Percentiles rank a stretch among this genome's conserved stretches.
These are phyloP conservation scores for Fissipunctia ypsillon DNA, from an alignment of 2,888 invertebrate genomes.

Conservation along the genomic window DNA sequence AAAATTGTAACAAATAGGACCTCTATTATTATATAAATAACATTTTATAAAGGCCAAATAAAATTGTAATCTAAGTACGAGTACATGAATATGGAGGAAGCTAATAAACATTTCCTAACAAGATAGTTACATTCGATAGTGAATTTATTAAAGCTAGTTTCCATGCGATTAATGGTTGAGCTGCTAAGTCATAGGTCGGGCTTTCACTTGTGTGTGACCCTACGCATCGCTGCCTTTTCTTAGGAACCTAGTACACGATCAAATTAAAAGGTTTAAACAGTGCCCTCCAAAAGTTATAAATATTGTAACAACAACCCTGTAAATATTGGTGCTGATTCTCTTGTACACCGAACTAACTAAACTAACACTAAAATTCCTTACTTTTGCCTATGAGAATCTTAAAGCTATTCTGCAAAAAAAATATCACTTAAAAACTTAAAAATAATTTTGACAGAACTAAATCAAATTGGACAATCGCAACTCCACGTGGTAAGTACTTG, in stretches of 20 bases:
- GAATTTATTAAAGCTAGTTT: constrained; percentile 58
- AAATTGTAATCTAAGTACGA: not conserved
- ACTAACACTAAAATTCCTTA: too few relatives aligned
- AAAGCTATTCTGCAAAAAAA: too few relatives aligned
- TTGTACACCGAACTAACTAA: too few relatives aligned
- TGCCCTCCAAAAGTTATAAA: not conserved
- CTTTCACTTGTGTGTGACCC: constrained; percentile 61
- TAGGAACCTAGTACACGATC: constrained; percentile 15
- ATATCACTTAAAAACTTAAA: too few relatives aligned
- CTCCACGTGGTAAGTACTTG: too few relatives aligned
- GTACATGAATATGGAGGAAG: constrained; percentile 22
- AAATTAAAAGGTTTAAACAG: not conserved
- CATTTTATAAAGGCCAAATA: not conserved
- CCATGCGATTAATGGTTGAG: constrained; percentile 57
- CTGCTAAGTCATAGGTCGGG: constrained; percentile 54
- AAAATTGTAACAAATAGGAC: too few relatives aligned
- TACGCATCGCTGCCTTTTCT: constrained; percentile 32
- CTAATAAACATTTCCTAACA: constrained; percentile 48
- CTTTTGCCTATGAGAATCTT: too few relatives aligned
- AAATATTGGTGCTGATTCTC: too few relatives aligned
- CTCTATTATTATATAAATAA: too few relatives aligned
- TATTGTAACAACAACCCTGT: not conserved
- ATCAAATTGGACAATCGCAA: too few relatives aligned
- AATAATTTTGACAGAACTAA: too few relatives aligned
- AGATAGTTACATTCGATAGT: constrained; percentile 57